Evolutionary conservation across 2,888 invertebrate species (phyloP), one percentile per base, ranked within the genome.

Genomic region (Lasioglossum morio): DNA sequence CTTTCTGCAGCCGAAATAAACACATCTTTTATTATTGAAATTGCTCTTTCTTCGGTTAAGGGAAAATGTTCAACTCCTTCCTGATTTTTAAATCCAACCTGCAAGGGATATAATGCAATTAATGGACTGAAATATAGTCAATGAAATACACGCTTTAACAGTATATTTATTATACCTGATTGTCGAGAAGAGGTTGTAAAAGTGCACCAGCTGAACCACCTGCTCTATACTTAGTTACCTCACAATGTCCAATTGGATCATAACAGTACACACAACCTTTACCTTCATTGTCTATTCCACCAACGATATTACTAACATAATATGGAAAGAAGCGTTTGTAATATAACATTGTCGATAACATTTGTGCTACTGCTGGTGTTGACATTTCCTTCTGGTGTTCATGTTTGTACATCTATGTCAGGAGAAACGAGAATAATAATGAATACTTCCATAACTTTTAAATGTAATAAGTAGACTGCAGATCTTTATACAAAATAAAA

Each of bases 311-410:
- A 46, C 98, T 98, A 37, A 99, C 98, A 94, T 99, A 99, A 95
- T 99, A 99, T 0, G 99, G 99, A 95, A 99, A 99, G 96, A 99
- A 99, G 81, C 99, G 97, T 92, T 98, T 98, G 95, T 99, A 98
- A 95, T 99, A 99, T 91, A 99, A 96, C 96, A 99, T 97, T 7
- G 98, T 99, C 0, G 99, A 98, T 27, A 99, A 95, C 98, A 99
- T 98, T 95, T 99, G 99, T 4, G 99, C 99, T 7, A 98, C 97
- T 2, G 99, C 99, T 78, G 98, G 97, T 0, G 99, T 98, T 1
- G 98, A 96, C 98, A 99, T 99, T 1, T 97, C 96, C 95, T 98
- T 98, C 94, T 98, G 97, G 95, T 99, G 99, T 89, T 98, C 98
- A 94, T 99, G 99, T 89, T 97, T 96, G 94, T 99, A 99, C 97